Percentiles rank a stretch among this genome's conserved stretches.
These are phyloP conservation scores for Caenorhabditis tropicalis DNA, from an alignment of 1,140 invertebrate species.

Conservation along the genomic window DNA sequence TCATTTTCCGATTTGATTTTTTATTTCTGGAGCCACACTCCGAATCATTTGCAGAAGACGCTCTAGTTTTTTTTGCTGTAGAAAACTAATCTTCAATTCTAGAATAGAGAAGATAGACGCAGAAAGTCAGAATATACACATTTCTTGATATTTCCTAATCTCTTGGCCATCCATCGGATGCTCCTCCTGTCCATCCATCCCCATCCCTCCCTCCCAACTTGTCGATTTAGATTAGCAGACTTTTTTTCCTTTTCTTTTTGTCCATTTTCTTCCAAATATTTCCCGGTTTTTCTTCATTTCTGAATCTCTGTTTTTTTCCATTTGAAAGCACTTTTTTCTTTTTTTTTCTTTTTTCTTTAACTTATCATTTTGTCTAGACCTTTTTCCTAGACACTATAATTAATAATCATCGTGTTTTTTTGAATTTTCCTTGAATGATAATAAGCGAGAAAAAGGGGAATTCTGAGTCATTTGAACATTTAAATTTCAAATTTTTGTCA, in stretches of 20 bases:
- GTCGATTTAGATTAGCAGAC: constrained; percentile 39
- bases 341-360: neutral
- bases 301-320: neutral
- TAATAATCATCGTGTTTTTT: neutral
- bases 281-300: neutral
- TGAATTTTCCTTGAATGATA: neutral
- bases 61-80: neutral
- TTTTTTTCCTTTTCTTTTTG: neutral
- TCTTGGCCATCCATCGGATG: neutral
- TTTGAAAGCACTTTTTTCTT: neutral
- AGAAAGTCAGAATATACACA: neutral
- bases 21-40: neutral
- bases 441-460: neutral
- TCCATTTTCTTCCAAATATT: neutral
- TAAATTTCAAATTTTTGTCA: neutral
- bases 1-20: constrained; percentile 38
- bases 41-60: neutral
- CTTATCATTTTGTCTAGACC: neutral
- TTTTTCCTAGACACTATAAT: neutral
- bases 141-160: constrained; percentile 21
- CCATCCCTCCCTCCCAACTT: too few relatives aligned
- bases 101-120: neutral
- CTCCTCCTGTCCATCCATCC: neutral
- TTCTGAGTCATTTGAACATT: neutral
- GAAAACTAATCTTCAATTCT: constrained; percentile 38